Evolutionary conservation across 2,888 invertebrate genomes (phyloP).

Genomic region (Lepidonotus clava): DNA sequence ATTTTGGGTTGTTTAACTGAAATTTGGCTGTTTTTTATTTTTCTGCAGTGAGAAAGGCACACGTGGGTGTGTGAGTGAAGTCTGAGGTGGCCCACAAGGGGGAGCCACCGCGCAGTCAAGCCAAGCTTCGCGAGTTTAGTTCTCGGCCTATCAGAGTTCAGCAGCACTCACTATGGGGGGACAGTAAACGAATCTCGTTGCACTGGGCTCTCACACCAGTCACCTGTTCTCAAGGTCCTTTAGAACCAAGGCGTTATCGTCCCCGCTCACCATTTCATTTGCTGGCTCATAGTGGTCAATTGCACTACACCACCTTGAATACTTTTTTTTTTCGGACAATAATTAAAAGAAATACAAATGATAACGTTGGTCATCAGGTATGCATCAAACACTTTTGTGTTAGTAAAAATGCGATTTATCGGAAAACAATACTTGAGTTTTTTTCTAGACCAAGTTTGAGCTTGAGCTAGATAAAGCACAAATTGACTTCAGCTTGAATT

Average conservation of each 20-base stretch:
- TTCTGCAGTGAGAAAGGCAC: constrained; percentile 44
- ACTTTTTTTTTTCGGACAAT: no score
- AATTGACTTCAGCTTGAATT: neutral
- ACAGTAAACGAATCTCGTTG: constrained; percentile 5
- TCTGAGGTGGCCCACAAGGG: constrained; percentile 16
- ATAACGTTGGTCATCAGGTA: neutral
- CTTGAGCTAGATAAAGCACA: neutral
- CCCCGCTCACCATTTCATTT: constrained; percentile 1
- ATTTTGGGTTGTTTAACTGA: constrained; percentile 35
- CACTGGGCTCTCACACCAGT: neutral
- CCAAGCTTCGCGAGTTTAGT: constrained; percentile 42
- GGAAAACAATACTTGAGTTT: neutral
- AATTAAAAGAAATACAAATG: no score
- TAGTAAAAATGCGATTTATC: neutral
- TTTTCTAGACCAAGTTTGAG: neutral
- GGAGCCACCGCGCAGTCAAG: constrained; percentile 35
- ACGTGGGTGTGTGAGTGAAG: neutral
- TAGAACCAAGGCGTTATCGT: neutral
- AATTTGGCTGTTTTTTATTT: constrained; percentile 47
- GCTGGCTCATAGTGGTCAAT: neutral
- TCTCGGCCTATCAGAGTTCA: constrained; percentile 30
- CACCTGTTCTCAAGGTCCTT: neutral
- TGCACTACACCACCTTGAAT: neutral
- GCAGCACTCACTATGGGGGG: neutral
- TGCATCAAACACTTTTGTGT: neutral